Base-by-base conservation (phyloP, 2,888 invertebrate species). In the Ochropacha duplaris region DNA sequence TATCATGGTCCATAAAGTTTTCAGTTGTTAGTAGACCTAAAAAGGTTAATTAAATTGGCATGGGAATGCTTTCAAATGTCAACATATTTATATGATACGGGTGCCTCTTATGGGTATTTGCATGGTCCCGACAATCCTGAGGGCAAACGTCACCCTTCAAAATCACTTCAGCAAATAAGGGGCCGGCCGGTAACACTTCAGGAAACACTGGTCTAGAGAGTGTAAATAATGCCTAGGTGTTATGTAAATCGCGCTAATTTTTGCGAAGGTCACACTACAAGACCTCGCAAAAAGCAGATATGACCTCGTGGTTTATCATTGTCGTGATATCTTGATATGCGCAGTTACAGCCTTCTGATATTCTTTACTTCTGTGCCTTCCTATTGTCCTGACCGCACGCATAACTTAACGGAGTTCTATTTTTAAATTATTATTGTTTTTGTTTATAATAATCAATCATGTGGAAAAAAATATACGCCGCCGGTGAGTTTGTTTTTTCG, bases 201-300 rank as follows among this genome's bases (percentile, higher is more conserved):
- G 55, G 56, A 54, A 57, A 31, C 56, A 44, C 28, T 57, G 50
- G 59, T 65, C 60, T 64, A 77, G 75, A 84, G 79, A 82, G 75
- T 78, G 76, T 76, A 81, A 81, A 81, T 82, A 81, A 50, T 72
- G 71, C 71, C 64, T 75, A 78, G 78, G 78, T 76, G 76, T 83
- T 86, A 88, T 90, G 87, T 87, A 88, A 88, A 87, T 86, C 79
- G 81, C 79, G 90, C 85, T 86, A 91, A 91, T 90, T 89, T 86
- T 87, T 79, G 76, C 81, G 85, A 89, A 91, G 91, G 90, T 78
- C 84, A 76, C 61, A 57, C n/a, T n/a, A 28, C 36, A 66, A 83
- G 87, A 88, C 88, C 89, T 88, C 87, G 88, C 86, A 78, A 87
- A 89, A 88, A 84, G 81, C 83, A 83, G 79, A 78, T 76, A 69